Percentiles rank a stretch among this genome's conserved stretches.
Conservation (phyloP, 1,140 invertebrate species). For the Pteromalus puparum region DNA sequence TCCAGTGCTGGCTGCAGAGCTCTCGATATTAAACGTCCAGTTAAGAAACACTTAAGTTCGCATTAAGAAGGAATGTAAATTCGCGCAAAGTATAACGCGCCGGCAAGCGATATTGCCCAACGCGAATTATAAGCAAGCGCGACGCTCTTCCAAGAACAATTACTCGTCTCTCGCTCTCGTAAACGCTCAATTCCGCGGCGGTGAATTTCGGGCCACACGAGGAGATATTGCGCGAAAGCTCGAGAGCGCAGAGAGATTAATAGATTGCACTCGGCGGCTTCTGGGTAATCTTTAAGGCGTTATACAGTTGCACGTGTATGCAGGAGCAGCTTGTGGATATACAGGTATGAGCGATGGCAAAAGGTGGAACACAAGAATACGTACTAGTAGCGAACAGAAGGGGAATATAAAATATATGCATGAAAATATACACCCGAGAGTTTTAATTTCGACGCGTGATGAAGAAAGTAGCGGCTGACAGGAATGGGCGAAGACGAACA, state of each 20-base stretch:
- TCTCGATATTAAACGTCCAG: slow-evolving; percentile 3
- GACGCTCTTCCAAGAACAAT: neutral
- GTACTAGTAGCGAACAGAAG: neutral
- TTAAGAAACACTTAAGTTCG: slow-evolving; percentile 34
- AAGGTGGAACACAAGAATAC: neutral
- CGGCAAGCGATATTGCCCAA: neutral
- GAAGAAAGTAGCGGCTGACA: slow-evolving; percentile 33
- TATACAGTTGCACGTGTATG: neutral
- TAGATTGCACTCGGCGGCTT: slow-evolving; percentile 14
- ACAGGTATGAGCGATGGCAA: neutral
- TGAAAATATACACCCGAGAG: neutral
- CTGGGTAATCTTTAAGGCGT: neutral
- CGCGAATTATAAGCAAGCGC: slow-evolving; percentile 1
- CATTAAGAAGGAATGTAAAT: slow-evolving; percentile 26
- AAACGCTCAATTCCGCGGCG: neutral
- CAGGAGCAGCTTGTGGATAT: neutral
- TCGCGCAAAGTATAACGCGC: neutral
- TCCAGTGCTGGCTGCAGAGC: no score
- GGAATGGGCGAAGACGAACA: neutral
- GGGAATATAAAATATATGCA: neutral
- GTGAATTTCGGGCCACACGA: neutral
- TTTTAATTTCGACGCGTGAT: slow-evolving; percentile 7
- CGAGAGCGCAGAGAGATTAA: neutral
- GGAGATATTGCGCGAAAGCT: neutral
- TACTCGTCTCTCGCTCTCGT: neutral